Conservation (phyloP, 1,140 invertebrate species). For the Elymnias hypermnestra region DNA sequence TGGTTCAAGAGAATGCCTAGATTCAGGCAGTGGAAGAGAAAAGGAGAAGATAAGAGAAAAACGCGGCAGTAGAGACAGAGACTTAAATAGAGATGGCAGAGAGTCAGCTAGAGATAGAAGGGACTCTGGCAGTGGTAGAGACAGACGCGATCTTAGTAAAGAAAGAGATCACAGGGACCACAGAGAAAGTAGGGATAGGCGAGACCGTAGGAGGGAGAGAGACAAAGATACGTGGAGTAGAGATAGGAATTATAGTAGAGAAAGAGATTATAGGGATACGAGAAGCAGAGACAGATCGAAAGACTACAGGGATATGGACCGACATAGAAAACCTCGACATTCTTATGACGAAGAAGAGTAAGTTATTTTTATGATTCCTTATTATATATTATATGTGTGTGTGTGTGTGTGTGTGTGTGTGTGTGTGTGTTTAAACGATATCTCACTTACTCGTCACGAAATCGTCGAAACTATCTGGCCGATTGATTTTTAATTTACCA, state of each 20-base stretch:
- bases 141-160: conserved; percentile 56
- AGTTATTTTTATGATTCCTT: conserved; percentile 31
- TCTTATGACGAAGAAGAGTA: conserved; percentile 72
- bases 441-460: no score
- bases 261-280: conserved; percentile 62
- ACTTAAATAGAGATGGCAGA: conserved; percentile 69
- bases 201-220: conserved; percentile 56
- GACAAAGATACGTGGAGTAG: conserved; percentile 58
- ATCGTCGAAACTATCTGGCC: no score
- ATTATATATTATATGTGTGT: no score
- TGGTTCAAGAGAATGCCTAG: conserved; percentile 69
- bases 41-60: conserved; percentile 63
- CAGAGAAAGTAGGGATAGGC: conserved; percentile 45
- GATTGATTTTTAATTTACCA: no score
- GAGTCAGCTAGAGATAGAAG: conserved; percentile 57
- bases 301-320: conserved; percentile 64
- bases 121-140: conserved; percentile 66
- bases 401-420: no score
- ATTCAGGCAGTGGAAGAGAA: conserved; percentile 71
- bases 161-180: conserved; percentile 52
- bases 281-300: conserved; percentile 64
- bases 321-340: conserved; percentile 54
- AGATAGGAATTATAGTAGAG: conserved; percentile 77
- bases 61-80: conserved; percentile 68
- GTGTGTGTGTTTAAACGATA: no score